Base-by-base conservation (phyloP, 2,797 vertebrate species). In the Gymnodraco acuticeps region DNA sequence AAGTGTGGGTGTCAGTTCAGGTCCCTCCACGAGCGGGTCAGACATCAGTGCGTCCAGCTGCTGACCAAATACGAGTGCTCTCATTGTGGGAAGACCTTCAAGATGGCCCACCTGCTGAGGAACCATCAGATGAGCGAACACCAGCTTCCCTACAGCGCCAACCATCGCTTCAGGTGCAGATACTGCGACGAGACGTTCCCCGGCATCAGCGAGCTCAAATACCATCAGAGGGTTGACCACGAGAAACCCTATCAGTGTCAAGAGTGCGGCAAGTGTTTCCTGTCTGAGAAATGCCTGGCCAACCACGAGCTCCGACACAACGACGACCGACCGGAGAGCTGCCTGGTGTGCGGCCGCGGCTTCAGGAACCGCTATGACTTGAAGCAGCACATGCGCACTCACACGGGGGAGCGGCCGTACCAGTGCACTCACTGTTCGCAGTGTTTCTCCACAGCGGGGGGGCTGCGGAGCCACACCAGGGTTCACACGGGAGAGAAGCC, bases 401-500 rank as follows among this genome's bases (percentile, higher is more conserved):
- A 94, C 81, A 94, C 94, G 0, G 94, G 94, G 0, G 94, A 94
- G 83, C 90, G 94, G 0, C 94, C 94, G 0, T 94, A 94, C 68
- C 94, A 94, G 86, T 94, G 94, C 82, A 92, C 90, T 0, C 92
- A 91, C 85, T 94, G 94, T 1, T 90, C 93, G 0, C 93, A 94
- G 88, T 93, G 94, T 46, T 94, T 94, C 85, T 93, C 94, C 62
- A 93, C 93, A 0, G 92, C 92, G 0, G 94, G 94, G 33, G 93
- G 93, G 10, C 89, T 94, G 71, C 78, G 92, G 71, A 94, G 92
- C 42, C 94, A 94, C 90, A 94, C 90, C 38, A 73, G 94, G 41
- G 93, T 94, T 3, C 94, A 94, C 90, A 94, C 93, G 0, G 94
- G 94, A 0, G 94, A 94, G 72, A 94, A 94, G 75, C 94, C 94